These are phyloP conservation scores for Ceramica pisi DNA, from an alignment of 2,888 invertebrate species.

Conservation along the genomic window DNA sequence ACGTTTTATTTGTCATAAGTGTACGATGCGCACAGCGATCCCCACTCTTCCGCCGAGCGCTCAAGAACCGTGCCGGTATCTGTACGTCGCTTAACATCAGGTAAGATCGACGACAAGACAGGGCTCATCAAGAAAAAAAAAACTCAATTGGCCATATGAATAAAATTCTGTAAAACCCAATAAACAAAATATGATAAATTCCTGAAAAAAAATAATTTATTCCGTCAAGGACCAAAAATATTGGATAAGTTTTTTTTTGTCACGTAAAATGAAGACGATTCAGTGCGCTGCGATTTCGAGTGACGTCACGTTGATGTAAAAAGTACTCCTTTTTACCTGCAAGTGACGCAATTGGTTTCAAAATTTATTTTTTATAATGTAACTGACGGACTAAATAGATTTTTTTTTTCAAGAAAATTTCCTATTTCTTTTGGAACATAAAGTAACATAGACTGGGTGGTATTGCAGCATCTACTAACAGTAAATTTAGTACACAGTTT, in stretches of 20 bases:
- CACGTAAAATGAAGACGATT: too few species aligned
- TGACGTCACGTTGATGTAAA: too few species aligned
- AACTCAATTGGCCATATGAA: not conserved
- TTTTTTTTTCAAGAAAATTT: not conserved
- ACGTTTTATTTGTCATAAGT: too few species aligned
- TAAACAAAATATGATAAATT: not conserved
- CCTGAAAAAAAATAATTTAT: not conserved
- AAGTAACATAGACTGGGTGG: not conserved
- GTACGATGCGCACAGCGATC: too few species aligned
- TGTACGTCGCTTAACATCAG: not conserved
- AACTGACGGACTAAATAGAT: not conserved
- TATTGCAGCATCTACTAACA: conserved; percentile 15
- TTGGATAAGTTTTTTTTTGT: not conserved
- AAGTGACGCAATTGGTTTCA: too few species aligned
- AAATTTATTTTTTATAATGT: too few species aligned
- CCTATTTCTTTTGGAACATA: too few species aligned
- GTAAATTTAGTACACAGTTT: not conserved
- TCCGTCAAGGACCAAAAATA: not conserved
- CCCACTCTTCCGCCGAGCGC: too few species aligned
- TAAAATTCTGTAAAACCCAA: not conserved
- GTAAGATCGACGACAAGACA: not conserved
- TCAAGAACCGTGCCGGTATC: too few species aligned
- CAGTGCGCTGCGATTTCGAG: too few species aligned
- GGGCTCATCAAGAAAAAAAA: not conserved
- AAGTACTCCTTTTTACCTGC: too few species aligned